These are phyloP conservation scores for Typhlomys cinereus DNA, from an alignment of 2,113 vertebrate species.

Conservation along the genomic window DNA sequence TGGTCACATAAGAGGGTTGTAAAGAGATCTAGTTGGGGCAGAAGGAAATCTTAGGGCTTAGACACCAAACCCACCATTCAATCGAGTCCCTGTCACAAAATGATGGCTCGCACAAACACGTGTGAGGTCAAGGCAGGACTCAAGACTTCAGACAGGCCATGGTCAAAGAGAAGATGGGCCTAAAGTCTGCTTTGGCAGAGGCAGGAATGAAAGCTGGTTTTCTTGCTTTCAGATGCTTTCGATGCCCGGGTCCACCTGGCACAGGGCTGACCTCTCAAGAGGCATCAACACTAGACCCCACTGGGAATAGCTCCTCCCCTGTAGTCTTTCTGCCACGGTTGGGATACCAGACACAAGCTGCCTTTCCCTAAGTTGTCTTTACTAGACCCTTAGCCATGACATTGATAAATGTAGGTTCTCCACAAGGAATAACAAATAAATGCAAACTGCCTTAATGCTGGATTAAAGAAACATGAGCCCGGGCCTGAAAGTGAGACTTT, in stretches of 20 bases:
- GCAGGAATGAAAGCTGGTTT: neutral
- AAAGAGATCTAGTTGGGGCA: neutral
- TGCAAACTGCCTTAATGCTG: neutral
- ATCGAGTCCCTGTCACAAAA: neutral
- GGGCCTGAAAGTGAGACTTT: neutral
- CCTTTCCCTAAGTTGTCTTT: neutral
- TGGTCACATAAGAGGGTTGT: neutral
- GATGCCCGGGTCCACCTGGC: neutral
- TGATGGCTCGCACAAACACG: too few relatives aligned
- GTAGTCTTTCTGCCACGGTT: neutral
- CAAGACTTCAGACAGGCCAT: too few relatives aligned
- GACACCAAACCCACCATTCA: neutral
- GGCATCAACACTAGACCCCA: neutral
- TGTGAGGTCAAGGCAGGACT: neutral
- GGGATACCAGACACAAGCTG: neutral
- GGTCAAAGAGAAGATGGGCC: neutral
- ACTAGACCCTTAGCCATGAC: neutral
- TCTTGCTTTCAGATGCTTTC: neutral
- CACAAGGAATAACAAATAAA: neutral
- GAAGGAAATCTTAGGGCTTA: neutral
- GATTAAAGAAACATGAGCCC: neutral
- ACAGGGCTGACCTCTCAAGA: neutral
- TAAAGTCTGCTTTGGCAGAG: neutral
- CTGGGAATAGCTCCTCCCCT: neutral
- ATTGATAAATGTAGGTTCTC: neutral